Percentiles rank a stretch among this genome's conserved stretches.
Evolutionary conservation across 1,140 invertebrate genomes (phyloP).

Genomic region (Aphaenogaster rudis): DNA sequence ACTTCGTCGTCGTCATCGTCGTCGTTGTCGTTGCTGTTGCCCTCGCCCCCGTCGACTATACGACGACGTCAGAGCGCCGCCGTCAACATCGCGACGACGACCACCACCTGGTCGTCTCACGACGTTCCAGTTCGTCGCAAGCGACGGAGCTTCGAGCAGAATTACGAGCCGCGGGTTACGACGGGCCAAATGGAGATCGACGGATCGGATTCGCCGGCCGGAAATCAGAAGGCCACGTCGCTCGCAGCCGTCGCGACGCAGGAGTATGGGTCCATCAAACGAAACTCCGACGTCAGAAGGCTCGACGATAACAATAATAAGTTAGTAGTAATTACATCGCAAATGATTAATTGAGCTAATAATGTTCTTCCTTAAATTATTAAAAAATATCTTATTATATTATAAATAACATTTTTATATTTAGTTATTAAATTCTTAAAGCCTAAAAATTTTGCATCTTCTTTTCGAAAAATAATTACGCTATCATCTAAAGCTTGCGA

Average conservation of each 20-base stretch:
- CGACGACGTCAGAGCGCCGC: constrained; percentile 61
- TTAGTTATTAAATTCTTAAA: background rate
- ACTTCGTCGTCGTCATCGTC: constrained; percentile 60
- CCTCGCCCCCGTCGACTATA: constrained; percentile 64
- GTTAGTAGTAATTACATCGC: constrained; percentile 46
- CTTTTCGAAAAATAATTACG: background rate
- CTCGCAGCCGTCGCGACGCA: constrained; percentile 21
- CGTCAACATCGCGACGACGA: constrained; percentile 18
- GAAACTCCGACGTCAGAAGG: constrained; percentile 51
- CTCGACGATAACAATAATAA: constrained; percentile 80
- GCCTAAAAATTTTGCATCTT: background rate
- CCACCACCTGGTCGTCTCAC: constrained; percentile 54
- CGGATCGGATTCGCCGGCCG: constrained; percentile 43
- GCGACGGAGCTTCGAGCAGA: constrained; percentile 74
- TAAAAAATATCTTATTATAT: background rate
- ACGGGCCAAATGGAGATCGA: constrained; percentile 39
- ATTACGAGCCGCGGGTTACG: constrained; percentile 45
- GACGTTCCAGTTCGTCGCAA: constrained; percentile 62
- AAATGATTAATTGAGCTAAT: background rate
- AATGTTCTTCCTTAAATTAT: background rate
- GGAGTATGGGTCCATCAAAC: constrained; percentile 44
- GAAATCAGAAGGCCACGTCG: constrained; percentile 9
- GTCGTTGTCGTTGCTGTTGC: constrained; percentile 50
- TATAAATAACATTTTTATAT: background rate
- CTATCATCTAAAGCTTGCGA: background rate